Conservation (phyloP, 2,113 vertebrate species). For the Salvelinus namaycush region DNA sequence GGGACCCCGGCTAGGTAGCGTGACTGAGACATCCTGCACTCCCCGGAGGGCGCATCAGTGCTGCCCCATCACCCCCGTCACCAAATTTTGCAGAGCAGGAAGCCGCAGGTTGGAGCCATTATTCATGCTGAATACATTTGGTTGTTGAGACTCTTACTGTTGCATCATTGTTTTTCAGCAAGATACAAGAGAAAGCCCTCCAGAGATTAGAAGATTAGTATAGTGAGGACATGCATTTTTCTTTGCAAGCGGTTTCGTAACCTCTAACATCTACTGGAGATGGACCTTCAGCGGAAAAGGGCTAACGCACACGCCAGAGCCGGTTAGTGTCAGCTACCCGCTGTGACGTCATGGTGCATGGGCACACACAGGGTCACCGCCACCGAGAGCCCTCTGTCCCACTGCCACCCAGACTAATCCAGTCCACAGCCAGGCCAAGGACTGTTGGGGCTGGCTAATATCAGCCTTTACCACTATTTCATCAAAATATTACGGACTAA, state of each 20-base stretch:
- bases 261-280: slow-evolving; percentile 6
- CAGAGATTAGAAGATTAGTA: slow-evolving; percentile 6
- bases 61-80: slow-evolving; percentile 43
- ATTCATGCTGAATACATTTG: slow-evolving; percentile 45
- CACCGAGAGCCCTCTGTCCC: neutral
- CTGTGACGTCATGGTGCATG: slow-evolving; percentile 54
- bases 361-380: neutral
- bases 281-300: slow-evolving; percentile 44
- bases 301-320: slow-evolving; percentile 55
- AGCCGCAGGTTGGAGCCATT: slow-evolving; percentile 45
- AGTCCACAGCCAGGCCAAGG: too few relatives aligned
- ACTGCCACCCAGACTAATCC: neutral
- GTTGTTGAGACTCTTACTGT: slow-evolving; percentile 18
- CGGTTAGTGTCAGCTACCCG: slow-evolving; percentile 56
- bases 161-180: slow-evolving; percentile 35
- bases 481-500: too few relatives aligned
- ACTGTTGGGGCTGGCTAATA: too few relatives aligned
- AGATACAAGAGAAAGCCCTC: slow-evolving; percentile 12
- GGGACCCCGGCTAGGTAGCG: slow-evolving; percentile 32
- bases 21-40: slow-evolving; percentile 46
- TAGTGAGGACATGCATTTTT: slow-evolving; percentile 1
- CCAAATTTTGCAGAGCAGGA: slow-evolving; percentile 27
- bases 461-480: too few relatives aligned
- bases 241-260: slow-evolving; percentile 40
- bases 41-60: slow-evolving; percentile 41